Base-by-base conservation (phyloP, 2,797 vertebrate genomes). In the Erethizon dorsatum region DNA sequence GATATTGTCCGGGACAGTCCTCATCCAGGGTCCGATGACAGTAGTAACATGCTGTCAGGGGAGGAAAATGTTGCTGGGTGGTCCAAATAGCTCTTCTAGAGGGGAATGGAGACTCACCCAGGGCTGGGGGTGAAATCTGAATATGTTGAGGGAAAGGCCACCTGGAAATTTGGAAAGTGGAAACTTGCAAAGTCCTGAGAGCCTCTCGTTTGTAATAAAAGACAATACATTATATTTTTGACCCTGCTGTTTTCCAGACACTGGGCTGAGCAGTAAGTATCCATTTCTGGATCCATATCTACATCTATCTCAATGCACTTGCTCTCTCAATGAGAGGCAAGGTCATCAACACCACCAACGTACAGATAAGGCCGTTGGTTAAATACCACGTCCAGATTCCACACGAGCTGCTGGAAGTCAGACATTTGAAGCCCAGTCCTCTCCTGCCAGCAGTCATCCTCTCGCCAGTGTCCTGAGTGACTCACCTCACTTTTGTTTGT, bases 1-100 rank as follows among this genome's bases (percentile, higher is more conserved):
- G 78, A 69, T 63, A 6, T 14, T 4, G 31, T 12, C 18, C 15
- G 28, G 47, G 20, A 50, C 59, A 56, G 33, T 33, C 87, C 22
- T 47, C 41, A 11, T 8, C 28, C 2, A 11, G 50, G 2, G 1
- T 63, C 67, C 0, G 0, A 10, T 0, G 45, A 61, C 63, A 56
- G 65, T 1, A 54, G n/a, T 63, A 1, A 47, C 1, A 4, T 1
- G 11, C 47, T 1, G 57, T 65, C 37, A 41, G 54, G 37, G 61
- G 37, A 63, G 33, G 59, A 54, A 50, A n/a, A 45, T 69, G 8
- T 59, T 1, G 12, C 14, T 37, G n/a, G 9, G 3, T 20, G 14
- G 17, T 67, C 2, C 13, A 20, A 24, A 10, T 1, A 33, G 57
- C 33, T 77, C 63, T 57, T 8, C 33, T 15, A 73, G 41, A 33